Evolutionary conservation across 37 sponge, comb jelly and placozoan genomes (phyloP), one percentile per base, ranked within the genome.

Genomic region (Eunapius fragilis): DNA sequence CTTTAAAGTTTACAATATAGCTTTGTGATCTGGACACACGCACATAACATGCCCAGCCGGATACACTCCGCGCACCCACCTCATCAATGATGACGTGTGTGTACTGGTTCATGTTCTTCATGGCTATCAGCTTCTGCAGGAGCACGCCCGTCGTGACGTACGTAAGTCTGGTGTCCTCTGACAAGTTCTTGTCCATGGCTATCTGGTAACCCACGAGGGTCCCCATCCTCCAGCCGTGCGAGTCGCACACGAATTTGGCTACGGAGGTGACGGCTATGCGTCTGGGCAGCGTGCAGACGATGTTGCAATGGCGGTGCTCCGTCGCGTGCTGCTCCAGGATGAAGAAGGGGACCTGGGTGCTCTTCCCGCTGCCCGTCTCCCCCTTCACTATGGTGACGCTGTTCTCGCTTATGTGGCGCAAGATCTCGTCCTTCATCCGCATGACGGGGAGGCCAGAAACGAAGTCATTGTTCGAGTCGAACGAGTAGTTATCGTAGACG

Each of bases 31-130:
- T 41, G 41, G 6, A 41, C 41, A 41, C 41, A 41, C 41, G 6
- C 41, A 41, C 28, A 27, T 6, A 3, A 71, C 72, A 71, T 7
- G 5, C 72, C n/a, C n/a, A n/a, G n/a, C n/a, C n/a, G n/a, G n/a
- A n/a, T n/a, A 71, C 72, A 71, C 72, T 6, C 3, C 41, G 6
- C 41, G 6, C 6, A 33, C 86, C 48, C 33, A 94, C 98, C 91
- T 98, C 98, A 86, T 98, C 98, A 72, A 98, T 71, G 19, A 98
- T 90, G 35, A 98, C 88, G 76, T 98, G 98, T 31, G 98, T 96
- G 80, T 82, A 98, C 84, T 94, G 83, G 86, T 96, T 98, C 91
- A 98, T 84, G 76, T 94, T 93, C 85, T 91, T 94, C 86, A 77
- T 84, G 41, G 84, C 72, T 50, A 94, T 74, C 74, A 98, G 75